Base-by-base conservation (phyloP, 2,113 vertebrate genomes). In the Nothoprocta perdicaria region DNA sequence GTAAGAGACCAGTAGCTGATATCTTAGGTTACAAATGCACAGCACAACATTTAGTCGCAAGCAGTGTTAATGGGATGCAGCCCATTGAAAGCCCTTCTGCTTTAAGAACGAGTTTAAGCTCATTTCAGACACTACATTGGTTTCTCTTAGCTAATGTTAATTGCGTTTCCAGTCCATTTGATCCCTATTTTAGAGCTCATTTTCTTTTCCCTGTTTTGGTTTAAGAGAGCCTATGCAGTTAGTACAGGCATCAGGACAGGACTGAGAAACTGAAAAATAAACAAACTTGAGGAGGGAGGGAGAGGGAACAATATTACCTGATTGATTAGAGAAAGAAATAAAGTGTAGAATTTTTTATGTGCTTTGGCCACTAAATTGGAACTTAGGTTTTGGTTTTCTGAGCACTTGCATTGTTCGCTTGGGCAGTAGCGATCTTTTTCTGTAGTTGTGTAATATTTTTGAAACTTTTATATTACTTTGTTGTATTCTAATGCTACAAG, bases 1-100 rank as follows among this genome's bases (percentile, higher is more conserved):
- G 99, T 99, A 98, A 97, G 97, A 92, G n/a, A 75, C 26, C 12
- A 58, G 43, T 61, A 62, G 53, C 58, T 60, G 53, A 27, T 0
- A 0, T 55, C 24, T 55, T 33, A 45, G 66, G 43, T 41, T 23
- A 40, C 4, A 38, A 80, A 29, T 0, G 2, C 15, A 53, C 40
- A 55, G 38, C 41, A 50, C 53, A 65, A 13, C 7, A 6, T 12
- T 2, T 4, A 46, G 13, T 57, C 78, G 16, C 33, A 38, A 53
- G 68, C n/a, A 35, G 19, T 50, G 24, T 80, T 72, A 52, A 43
- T 57, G 43, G 69, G 52, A 58, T 18, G 15, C n/a, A 84, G 73
- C 50, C 43, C 18, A 4, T 79, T 88, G 85, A 88, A 91, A 76
- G 57, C 10, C 15, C 6, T 15, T 75, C 21, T 24, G 35, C 26